phyloP scores from a whole-genome alignment of 2,113 vertebrate species.

The Thryonomys swinderianus region DNA sequence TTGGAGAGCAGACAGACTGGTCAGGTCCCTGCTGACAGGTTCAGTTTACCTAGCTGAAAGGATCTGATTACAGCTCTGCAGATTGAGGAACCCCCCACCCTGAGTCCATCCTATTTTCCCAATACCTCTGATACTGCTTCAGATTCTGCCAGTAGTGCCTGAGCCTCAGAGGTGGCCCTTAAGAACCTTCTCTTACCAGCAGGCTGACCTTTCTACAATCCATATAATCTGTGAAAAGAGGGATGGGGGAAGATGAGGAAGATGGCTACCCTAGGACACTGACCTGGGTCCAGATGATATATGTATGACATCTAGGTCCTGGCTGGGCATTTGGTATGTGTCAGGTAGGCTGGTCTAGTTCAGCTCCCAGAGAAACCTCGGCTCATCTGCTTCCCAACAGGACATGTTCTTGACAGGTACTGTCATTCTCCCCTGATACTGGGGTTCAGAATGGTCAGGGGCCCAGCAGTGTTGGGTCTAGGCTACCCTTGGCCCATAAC shows the following conservation, averaged over 20 bases:
- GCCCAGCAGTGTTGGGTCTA: not conserved
- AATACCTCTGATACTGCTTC: fast-evolving
- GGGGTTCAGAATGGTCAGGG: not conserved
- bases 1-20: not conserved
- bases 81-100: not conserved
- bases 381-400: not conserved
- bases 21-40: not conserved
- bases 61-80: not conserved
- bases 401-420: not conserved
- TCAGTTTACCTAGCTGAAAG: not conserved
- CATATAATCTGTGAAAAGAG: not conserved
- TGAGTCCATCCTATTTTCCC: not conserved
- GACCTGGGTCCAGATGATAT: not conserved
- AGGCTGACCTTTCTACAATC: not conserved
- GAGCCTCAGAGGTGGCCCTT: not conserved
- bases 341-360: not conserved
- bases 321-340: not conserved
- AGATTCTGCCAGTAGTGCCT: not conserved
- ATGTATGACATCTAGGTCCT: not conserved
- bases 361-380: not conserved
- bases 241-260: not conserved
- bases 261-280: not conserved
- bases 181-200: not conserved
- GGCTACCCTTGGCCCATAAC: not conserved
- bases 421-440: not conserved